Conservation (phyloP, 2,797 vertebrate species). For the Karalla daura region DNA sequence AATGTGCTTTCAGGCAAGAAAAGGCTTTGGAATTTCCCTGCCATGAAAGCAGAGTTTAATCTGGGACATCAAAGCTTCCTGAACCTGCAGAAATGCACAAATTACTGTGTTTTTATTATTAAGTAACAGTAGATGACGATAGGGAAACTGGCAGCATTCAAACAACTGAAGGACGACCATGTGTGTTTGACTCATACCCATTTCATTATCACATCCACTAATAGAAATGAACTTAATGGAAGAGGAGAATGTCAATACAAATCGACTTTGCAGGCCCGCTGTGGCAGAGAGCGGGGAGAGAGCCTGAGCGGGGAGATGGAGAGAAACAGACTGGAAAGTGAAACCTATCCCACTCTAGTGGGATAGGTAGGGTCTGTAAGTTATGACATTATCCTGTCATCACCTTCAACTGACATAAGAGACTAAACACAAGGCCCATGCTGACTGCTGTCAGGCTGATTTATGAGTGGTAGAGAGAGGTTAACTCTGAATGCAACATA, state of each 20-base stretch:
- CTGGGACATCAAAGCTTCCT: not conserved
- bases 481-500: not conserved
- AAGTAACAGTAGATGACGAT: not conserved
- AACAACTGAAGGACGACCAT: not conserved
- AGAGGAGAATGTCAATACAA: conserved; percentile 65
- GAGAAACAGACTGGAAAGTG: not conserved
- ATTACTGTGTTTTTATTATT: not conserved
- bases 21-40: not conserved
- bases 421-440: not conserved
- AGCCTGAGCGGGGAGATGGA: too few species aligned
- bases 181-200: conserved; percentile 48
- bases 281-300: not conserved
- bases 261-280: conserved; percentile 48
- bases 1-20: too few species aligned
- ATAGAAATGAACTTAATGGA: conserved; percentile 71
- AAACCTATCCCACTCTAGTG: not conserved
- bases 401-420: conserved; percentile 3
- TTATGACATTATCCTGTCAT: too few species aligned
- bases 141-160: not conserved
- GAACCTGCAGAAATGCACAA: not conserved
- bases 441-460: conserved; percentile 7
- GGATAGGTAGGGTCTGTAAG: too few species aligned
- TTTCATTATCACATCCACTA: conserved; percentile 72
- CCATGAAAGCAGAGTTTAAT: not conserved
- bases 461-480: not conserved